Conservation (phyloP, 2,888 invertebrate species). For the Dorcus parallelipipedus region DNA sequence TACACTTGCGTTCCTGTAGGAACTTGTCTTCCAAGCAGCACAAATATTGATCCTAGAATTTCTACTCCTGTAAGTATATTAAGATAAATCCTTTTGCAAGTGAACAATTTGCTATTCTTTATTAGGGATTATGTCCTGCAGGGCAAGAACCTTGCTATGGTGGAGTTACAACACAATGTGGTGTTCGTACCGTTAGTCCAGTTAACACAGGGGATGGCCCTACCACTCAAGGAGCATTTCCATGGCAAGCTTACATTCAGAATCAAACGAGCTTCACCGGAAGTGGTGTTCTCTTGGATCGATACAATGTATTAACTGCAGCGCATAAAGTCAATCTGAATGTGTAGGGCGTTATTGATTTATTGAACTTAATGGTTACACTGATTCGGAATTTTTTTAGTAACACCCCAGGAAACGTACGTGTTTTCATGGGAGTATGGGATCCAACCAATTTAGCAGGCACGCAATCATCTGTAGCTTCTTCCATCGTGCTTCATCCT, state of each 20-base stretch:
- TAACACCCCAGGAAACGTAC: constrained; percentile 23
- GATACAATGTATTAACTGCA: constrained; percentile 67
- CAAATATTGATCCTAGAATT: constrained; percentile 39
- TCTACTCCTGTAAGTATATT: constrained; percentile 28
- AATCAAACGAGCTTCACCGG: constrained; percentile 57
- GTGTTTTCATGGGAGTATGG: constrained; percentile 28
- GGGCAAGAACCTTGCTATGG: constrained; percentile 37
- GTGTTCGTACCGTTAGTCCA: constrained; percentile 47
- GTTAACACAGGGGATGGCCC: constrained; percentile 51
- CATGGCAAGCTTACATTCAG: constrained; percentile 59
- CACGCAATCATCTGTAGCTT: constrained; percentile 28
- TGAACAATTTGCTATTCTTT: constrained; percentile 1
- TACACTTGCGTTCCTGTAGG: constrained; percentile 37
- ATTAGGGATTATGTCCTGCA: constrained; percentile 29
- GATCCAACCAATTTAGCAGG: constrained; percentile 19
- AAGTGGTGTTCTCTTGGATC: constrained; percentile 68
- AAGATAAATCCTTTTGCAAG: not conserved
- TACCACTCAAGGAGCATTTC: constrained; percentile 35
- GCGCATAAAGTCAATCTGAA: constrained; percentile 66
- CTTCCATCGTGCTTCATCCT: constrained; percentile 50
- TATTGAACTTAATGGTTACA: not conserved
- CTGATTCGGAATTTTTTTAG: constrained; percentile 6
- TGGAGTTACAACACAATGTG: constrained; percentile 46
- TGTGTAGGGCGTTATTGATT: constrained; percentile 48
- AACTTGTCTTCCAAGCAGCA: constrained; percentile 30